These are phyloP conservation scores for Smittia sp. DNA, from an alignment of 2,888 invertebrate species.

Conservation along the genomic window DNA sequence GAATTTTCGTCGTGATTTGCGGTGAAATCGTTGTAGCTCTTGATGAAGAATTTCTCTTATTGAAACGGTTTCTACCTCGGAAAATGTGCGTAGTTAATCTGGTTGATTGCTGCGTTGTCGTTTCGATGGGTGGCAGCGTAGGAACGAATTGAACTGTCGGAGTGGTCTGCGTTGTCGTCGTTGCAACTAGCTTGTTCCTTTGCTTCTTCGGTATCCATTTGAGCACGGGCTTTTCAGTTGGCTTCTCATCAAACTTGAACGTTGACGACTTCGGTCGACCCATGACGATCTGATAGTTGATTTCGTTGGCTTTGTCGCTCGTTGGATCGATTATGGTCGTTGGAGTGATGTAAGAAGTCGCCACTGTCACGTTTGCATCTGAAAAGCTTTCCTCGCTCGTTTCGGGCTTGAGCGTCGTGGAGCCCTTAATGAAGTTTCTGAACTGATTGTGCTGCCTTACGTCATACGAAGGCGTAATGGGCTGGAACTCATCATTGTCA, in stretches of 20 bases:
- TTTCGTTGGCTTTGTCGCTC: background rate
- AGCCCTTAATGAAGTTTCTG: background rate
- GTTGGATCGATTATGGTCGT: background rate
- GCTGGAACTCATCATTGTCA: slow-evolving; percentile 12
- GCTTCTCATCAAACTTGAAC: slow-evolving; percentile 18
- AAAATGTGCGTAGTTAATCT: slow-evolving; percentile 42
- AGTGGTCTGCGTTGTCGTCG: slow-evolving; percentile 41
- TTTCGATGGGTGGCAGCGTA: slow-evolving; percentile 43
- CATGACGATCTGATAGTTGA: background rate
- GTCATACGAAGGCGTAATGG: background rate
- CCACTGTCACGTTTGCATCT: background rate
- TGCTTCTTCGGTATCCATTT: slow-evolving; percentile 50
- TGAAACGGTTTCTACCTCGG: slow-evolving; percentile 43
- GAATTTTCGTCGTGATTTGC: slow-evolving; percentile 39
- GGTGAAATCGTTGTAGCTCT: background rate
- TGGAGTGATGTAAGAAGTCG: background rate
- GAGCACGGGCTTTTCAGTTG: slow-evolving; percentile 48
- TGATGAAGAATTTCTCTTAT: slow-evolving; percentile 43
- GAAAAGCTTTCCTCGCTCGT: background rate
- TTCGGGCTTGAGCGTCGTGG: slow-evolving; percentile 11
- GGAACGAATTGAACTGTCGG: slow-evolving; percentile 35
- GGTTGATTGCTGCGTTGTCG: slow-evolving; percentile 43
- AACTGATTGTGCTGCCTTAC: background rate
- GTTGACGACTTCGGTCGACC: background rate
- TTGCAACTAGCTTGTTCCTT: background rate